Percentiles rank a stretch among this genome's conserved stretches.
Conservation (phyloP, 2,113 vertebrate species). For the Python bivittatus region DNA sequence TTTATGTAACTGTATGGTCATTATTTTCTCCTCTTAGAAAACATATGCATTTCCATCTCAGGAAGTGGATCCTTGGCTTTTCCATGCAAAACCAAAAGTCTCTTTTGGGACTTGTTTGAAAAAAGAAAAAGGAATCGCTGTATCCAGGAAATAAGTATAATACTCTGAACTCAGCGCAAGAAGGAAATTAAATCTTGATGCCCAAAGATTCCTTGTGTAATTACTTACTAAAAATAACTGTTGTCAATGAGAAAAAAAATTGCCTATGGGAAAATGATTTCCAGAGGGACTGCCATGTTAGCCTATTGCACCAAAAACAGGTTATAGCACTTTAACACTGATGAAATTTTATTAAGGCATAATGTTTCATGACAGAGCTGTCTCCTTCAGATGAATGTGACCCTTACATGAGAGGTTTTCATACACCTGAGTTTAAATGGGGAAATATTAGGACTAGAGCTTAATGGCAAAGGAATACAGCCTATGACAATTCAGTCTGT, state of each 20-base stretch:
- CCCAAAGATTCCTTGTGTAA: neutral
- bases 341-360: neutral
- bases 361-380: neutral
- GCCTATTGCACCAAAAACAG: neutral
- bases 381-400: neutral
- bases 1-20: neutral
- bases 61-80: neutral
- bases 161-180: neutral
- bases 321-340: neutral
- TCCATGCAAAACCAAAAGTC: neutral
- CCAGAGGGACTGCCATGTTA: neutral
- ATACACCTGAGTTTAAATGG: neutral
- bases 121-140: neutral
- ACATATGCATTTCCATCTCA: neutral
- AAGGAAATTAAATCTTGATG: neutral
- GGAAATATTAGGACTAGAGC: neutral
- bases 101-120: neutral
- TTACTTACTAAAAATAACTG: neutral
- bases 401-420: neutral
- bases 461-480: neutral
- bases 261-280: neutral
- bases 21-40: neutral
- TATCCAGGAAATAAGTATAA: neutral
- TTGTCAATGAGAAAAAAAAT: neutral
- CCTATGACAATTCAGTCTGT: neutral